Conservation (phyloP, 2,797 vertebrate species). For the Scomberomorus guttatus region DNA sequence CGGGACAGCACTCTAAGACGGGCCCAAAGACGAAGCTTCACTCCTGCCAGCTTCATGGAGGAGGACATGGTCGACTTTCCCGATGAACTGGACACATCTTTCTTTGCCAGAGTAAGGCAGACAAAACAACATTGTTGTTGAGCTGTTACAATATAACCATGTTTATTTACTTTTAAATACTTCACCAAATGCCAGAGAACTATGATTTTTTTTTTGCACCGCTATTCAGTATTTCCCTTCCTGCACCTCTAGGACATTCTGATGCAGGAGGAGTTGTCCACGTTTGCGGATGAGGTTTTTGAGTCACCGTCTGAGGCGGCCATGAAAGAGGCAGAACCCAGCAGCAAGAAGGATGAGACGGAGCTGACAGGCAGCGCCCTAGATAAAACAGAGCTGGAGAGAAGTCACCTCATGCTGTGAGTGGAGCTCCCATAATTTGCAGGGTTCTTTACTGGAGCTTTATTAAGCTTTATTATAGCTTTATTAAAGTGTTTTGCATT, state of each 20-base stretch:
- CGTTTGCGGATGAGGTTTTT: conserved; percentile 96
- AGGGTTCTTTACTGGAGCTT: not conserved
- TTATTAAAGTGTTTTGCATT: no score
- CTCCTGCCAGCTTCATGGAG: conserved; percentile 96
- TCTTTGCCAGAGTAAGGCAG: conserved; percentile 93
- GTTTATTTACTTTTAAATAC: not conserved
- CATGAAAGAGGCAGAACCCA: conserved; percentile 88
- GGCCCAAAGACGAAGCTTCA: conserved; percentile 94
- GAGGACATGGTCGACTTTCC: conserved; percentile 96
- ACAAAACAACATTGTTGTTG: not conserved
- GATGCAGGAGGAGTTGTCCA: conserved; percentile 96
- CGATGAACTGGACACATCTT: conserved; percentile 97
- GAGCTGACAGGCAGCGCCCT: conserved; percentile 95
- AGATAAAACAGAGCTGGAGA: conserved; percentile 93
- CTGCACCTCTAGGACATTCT: conserved; percentile 89
- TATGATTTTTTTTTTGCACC: no score
- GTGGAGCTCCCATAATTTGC: conserved; percentile 62
- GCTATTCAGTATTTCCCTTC: not conserved
- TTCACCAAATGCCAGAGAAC: not conserved
- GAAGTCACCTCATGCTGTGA: conserved; percentile 97
- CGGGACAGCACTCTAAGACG: conserved; percentile 88
- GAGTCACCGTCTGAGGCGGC: conserved; percentile 94
- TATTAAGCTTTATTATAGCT: no score
- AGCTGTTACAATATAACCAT: not conserved
- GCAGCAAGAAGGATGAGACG: conserved; percentile 85